Conservation (phyloP, 2,888 invertebrate species). For the Macrophya annulata region DNA sequence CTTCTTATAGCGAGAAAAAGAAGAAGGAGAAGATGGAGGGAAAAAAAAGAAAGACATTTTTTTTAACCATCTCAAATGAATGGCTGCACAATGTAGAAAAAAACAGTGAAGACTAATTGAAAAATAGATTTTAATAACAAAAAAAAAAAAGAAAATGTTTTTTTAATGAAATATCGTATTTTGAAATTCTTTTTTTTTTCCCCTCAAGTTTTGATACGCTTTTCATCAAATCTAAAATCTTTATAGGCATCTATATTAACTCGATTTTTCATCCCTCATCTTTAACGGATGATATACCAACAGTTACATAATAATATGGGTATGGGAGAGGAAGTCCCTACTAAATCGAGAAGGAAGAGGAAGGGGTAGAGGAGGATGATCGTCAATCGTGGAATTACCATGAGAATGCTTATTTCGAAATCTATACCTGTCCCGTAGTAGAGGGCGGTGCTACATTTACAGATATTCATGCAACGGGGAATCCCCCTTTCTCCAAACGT, state of each 20-base stretch:
- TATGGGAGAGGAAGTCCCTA: not conserved
- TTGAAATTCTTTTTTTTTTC: not conserved
- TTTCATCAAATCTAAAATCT: not conserved
- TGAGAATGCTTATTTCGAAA: conserved; percentile 3
- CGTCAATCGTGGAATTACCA: conserved; percentile 26
- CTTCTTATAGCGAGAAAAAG: not conserved
- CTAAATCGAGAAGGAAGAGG: not conserved
- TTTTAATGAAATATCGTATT: too few species aligned
- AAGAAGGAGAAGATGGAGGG: not conserved
- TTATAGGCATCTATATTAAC: not conserved
- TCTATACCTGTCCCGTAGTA: not conserved
- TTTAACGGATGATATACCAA: not conserved
- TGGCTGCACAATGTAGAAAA: not conserved
- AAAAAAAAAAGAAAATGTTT: too few species aligned
- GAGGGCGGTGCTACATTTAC: conserved; percentile 3
- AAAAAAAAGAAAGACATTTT: not conserved
- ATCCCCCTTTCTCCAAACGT: not conserved
- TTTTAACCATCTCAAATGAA: not conserved
- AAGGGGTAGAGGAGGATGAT: not conserved
- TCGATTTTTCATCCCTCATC: not conserved
- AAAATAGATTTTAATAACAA: too few species aligned
- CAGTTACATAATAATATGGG: not conserved
- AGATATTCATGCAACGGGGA: not conserved
- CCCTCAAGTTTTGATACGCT: not conserved
- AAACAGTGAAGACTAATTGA: not conserved